Conservation (phyloP, 2,113 vertebrate species). For the Lophochroa leadbeateri region DNA sequence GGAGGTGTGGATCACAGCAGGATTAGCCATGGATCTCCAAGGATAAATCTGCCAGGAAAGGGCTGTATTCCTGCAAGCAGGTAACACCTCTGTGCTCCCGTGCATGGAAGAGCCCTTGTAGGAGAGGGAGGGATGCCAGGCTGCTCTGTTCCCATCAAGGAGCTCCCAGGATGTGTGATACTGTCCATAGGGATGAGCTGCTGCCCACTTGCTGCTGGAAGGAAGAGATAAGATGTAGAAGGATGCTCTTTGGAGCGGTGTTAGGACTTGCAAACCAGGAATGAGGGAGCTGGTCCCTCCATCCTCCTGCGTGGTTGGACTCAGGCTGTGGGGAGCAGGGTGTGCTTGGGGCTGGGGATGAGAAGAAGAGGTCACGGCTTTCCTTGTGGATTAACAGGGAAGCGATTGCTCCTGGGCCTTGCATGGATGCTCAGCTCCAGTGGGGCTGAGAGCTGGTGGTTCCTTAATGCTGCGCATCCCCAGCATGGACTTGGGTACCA, state of each 20-base stretch:
- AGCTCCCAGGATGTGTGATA: background rate
- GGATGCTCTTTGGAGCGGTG: background rate
- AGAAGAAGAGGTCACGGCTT: background rate
- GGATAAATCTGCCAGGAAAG: background rate
- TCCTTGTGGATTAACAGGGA: background rate
- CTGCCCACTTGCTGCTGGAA: background rate
- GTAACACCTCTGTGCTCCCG: background rate
- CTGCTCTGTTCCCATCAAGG: background rate
- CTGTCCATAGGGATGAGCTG: background rate
- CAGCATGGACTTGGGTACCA: background rate
- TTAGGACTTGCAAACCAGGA: background rate
- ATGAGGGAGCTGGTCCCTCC: background rate
- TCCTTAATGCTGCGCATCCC: background rate
- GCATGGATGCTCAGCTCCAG: background rate
- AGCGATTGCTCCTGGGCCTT: background rate
- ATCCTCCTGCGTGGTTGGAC: rapidly evolving
- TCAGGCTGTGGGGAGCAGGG: background rate
- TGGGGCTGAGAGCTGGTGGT: background rate
- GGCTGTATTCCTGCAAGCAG: background rate
- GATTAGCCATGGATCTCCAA: background rate
- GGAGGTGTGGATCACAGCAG: background rate
- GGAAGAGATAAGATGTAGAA: slow-evolving; percentile 1
- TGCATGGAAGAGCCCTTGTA: rapidly evolving
- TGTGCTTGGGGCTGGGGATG: background rate
- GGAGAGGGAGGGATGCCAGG: background rate